A percentile compares a stretch with the other conserved stretches of the same genome.
Conservation (phyloP, 2,797 vertebrate species). For the Sandelia bainsii region DNA sequence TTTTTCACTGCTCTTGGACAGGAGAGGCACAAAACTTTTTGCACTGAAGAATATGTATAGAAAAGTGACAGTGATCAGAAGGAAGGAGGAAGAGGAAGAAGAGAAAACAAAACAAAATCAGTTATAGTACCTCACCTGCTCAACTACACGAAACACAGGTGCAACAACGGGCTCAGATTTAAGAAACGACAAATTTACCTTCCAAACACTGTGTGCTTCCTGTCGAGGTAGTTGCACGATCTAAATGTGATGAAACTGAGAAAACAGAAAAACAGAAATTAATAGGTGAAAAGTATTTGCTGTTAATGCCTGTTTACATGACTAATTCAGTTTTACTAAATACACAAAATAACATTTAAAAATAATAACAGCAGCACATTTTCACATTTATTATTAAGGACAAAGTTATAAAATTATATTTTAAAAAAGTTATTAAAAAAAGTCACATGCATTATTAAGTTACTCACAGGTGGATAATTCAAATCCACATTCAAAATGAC, state of each 20-base stretch:
- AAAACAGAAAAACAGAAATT: not conserved
- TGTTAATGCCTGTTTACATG: not conserved
- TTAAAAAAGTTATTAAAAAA: no score
- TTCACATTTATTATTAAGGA: no score
- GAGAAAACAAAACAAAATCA: not conserved
- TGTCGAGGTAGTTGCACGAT: constrained; percentile 95
- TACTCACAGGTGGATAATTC: no score
- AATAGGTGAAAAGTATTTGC: not conserved
- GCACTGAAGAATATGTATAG: not conserved
- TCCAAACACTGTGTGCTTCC: constrained; percentile 95
- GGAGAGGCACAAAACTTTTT: constrained; percentile 27
- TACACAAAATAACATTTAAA: not conserved
- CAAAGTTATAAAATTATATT: no score
- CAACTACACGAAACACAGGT: not conserved
- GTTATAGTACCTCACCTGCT: not conserved
- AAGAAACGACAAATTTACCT: constrained; percentile 79
- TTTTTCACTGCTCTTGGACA: constrained; percentile 42
- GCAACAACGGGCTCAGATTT: not conserved
- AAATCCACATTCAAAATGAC: no score
- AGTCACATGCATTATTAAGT: no score
- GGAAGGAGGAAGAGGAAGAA: not conserved
- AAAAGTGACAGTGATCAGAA: not conserved
- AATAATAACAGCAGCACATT: not conserved
- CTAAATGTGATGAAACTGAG: constrained; percentile 97
- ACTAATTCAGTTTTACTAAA: not conserved